Base-by-base conservation (phyloP, 2,797 vertebrate genomes). In the Peromyscus aztecus region DNA sequence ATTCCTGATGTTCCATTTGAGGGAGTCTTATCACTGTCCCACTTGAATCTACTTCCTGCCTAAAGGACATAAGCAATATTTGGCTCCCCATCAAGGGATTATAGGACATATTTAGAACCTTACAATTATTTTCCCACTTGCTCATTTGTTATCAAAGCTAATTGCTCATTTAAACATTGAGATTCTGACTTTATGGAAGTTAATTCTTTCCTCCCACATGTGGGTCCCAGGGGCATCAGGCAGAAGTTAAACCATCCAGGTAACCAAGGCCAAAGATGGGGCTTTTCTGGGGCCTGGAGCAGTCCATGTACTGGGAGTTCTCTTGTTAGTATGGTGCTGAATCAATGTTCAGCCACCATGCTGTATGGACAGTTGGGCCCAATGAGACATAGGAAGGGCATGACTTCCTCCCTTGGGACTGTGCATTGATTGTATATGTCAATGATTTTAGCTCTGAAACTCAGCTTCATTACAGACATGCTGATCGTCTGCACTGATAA, bases 401-500 rank as follows among this genome's bases (percentile, higher is more conserved):
- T 57, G 31, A 61, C 14, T 65, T 84, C 81, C 31, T 83, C 19
- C 43, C 19, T 85, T 86, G 59, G 31, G 69, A 55, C 63, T 82
- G 34, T 82, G 27, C 57, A 84, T 69, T 78, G 46, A 13, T 34
- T 84, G 43, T 24, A 78, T 89, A 98, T 52, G 43, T 61, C 81
- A 96, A 16, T 2, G 1, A 61, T 77, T 78, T 52, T 90, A 96
- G 83, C 92, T 92, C 49, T 43, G 94, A 90, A 98, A 80, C 93
- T 92, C 96, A 97, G 69, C 95, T 95, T 65, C 13, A 29, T 97
- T 98, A 92, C 96, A 75, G 97, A 98, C 97, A 90, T 95, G 94
- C 63, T 46, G 90, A 94, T 97, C 97, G 97, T 67, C 88, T 94
- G 92, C 63, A 97, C 93, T 97, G 90, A 90, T 98, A 97, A 97